A percentile compares a stretch with the other conserved stretches of the same genome.
phyloP scores from a whole-genome alignment of 2,888 invertebrate genomes.

The Phragmatobia fuliginosa region DNA sequence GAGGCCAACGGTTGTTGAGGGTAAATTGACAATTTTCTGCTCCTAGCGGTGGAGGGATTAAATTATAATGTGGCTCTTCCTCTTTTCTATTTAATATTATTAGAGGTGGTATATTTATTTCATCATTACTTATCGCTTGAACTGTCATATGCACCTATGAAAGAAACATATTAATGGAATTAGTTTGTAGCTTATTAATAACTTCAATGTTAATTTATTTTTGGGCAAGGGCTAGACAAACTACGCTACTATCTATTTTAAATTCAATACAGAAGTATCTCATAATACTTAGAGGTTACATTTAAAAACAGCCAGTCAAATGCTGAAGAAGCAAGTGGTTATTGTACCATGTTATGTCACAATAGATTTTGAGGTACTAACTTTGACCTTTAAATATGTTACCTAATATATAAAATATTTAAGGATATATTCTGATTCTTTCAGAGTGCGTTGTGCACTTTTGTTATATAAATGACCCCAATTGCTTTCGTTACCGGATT shows the following conservation, averaged over 20 bases:
- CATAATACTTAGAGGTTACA: too few species aligned
- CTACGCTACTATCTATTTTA: too few species aligned
- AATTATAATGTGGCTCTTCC: conserved; percentile 68
- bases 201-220: neutral
- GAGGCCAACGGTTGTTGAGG: conserved; percentile 75
- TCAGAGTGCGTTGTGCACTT: too few species aligned
- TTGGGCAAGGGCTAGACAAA: too few species aligned
- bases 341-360: too few species aligned
- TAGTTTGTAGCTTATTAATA: neutral
- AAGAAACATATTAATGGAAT: neutral
- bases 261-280: too few species aligned
- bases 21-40: conserved; percentile 67
- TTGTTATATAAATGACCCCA: too few species aligned
- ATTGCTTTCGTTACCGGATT: too few species aligned
- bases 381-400: neutral
- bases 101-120: conserved; percentile 67
- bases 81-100: conserved; percentile 76
- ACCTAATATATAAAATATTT: neutral
- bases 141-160: conserved; percentile 70
- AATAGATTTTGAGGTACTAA: neutral
- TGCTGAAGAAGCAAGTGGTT: neutral
- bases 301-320: neutral
- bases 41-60: conserved; percentile 60
- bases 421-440: neutral
- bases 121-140: conserved; percentile 61